phyloP scores from a whole-genome alignment of 1,140 invertebrate species.

The Trypoxylus dichotomus region DNA sequence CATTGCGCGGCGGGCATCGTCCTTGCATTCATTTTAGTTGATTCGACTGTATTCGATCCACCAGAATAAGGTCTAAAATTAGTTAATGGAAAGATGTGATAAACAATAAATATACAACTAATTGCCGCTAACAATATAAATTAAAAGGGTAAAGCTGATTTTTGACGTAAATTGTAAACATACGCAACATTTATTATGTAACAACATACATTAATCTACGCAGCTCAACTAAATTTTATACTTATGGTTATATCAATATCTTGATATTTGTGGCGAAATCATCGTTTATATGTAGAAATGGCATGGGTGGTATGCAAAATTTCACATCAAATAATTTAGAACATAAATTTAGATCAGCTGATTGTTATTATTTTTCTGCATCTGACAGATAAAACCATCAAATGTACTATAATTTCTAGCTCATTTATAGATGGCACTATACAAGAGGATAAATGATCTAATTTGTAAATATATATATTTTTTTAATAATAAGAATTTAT shows the following conservation, averaged over 20 bases:
- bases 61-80: conserved; percentile 32
- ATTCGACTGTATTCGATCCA: conserved; percentile 45
- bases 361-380: not conserved
- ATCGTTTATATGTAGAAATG: too few species aligned
- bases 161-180: not conserved
- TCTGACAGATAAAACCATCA: not conserved
- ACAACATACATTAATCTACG: not conserved
- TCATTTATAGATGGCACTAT: not conserved
- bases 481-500: too few species aligned
- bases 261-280: too few species aligned
- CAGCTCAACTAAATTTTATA: not conserved
- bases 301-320: too few species aligned
- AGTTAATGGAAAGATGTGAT: not conserved
- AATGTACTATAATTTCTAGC: not conserved
- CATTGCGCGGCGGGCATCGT: conserved; percentile 57
- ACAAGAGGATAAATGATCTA: too few species aligned
- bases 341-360: not conserved
- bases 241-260: not conserved
- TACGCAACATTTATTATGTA: not conserved
- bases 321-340: too few species aligned
- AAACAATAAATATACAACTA: not conserved
- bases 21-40: conserved; percentile 45
- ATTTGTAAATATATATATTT: too few species aligned
- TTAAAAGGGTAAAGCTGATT: not conserved
- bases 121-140: not conserved